Evolutionary conservation across 2,797 vertebrate species (phyloP).

Genomic region (Gymnoscopelus braueri): DNA sequence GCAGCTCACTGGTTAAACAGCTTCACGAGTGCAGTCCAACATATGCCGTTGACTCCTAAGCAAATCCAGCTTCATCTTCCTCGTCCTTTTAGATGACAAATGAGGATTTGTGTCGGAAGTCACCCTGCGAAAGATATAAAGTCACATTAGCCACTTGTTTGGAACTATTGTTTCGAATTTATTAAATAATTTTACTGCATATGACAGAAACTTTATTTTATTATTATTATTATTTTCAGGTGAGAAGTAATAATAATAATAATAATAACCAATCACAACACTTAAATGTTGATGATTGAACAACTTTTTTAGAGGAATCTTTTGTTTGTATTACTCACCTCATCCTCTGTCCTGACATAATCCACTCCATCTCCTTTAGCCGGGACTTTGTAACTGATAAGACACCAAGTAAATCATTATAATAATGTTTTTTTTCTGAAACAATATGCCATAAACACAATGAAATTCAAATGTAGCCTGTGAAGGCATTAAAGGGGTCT

Average conservation of each 20-base stretch:
- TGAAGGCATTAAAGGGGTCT: conserved; percentile 33
- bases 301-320: too few species aligned
- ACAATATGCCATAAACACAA: too few species aligned
- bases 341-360: conserved; percentile 95
- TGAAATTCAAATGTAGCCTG: neutral
- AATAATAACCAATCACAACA: too few species aligned
- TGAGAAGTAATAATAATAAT: too few species aligned
- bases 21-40: conserved; percentile 48
- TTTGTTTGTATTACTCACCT: conserved; percentile 80
- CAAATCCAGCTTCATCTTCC: conserved; percentile 37
- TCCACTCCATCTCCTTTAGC: conserved; percentile 93
- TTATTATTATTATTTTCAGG: too few species aligned
- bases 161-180: too few species aligned
- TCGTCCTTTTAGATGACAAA: conserved; percentile 90
- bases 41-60: conserved; percentile 54
- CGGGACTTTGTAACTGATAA: conserved; percentile 90
- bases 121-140: conserved; percentile 81
- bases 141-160: neutral
- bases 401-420: conserved; percentile 38
- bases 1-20: conserved; percentile 62
- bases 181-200: too few species aligned
- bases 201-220: too few species aligned
- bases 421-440: too few species aligned
- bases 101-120: conserved; percentile 98
- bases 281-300: too few species aligned